These are phyloP conservation scores for Leptoteleia sp. DNA, from an alignment of 1,140 invertebrate species.

Conservation along the genomic window DNA sequence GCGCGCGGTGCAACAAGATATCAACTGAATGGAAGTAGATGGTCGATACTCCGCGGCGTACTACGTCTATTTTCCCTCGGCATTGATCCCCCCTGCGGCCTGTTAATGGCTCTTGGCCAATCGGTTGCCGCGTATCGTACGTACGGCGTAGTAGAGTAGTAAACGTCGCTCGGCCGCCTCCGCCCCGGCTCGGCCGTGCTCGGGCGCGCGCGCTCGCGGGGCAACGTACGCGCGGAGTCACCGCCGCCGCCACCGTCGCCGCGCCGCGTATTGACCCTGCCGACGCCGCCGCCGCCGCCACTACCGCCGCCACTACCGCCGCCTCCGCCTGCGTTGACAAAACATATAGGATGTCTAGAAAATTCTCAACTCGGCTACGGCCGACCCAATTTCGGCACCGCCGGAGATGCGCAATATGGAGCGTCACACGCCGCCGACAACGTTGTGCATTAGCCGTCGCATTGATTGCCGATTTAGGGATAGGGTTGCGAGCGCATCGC, in stretches of 20 bases:
- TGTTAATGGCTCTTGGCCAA: conserved; percentile 56
- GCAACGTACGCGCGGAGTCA: conserved; percentile 35
- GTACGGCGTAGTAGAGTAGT: conserved; percentile 63
- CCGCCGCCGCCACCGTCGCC: conserved; percentile 5
- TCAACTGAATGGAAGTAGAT: conserved; percentile 73
- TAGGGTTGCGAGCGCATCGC: conserved; percentile 4
- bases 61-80: conserved; percentile 53
- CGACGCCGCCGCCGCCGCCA: conserved; percentile 25
- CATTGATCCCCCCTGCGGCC: conserved; percentile 17
- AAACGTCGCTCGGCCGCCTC: conserved; percentile 10
- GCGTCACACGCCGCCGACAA: conserved; percentile 3
- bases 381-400: conserved; percentile 34
- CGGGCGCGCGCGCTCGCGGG: conserved; percentile 6
- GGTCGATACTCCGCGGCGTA: conserved; percentile 70
- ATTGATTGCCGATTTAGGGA: conserved; percentile 37
- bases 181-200: conserved; percentile 9
- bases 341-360: conserved; percentile 46
- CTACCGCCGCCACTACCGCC: neutral
- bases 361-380: conserved; percentile 36
- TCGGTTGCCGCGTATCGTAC: conserved; percentile 42
- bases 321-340: conserved; percentile 23
- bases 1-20: conserved; percentile 18
- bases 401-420: conserved; percentile 30
- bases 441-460: conserved; percentile 5
- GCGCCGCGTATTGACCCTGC: conserved; percentile 51